A percentile compares a stretch with the other conserved stretches of the same genome.
Evolutionary conservation across 2,888 invertebrate genomes (phyloP).

Genomic region (Drosophila paranaensis): DNA sequence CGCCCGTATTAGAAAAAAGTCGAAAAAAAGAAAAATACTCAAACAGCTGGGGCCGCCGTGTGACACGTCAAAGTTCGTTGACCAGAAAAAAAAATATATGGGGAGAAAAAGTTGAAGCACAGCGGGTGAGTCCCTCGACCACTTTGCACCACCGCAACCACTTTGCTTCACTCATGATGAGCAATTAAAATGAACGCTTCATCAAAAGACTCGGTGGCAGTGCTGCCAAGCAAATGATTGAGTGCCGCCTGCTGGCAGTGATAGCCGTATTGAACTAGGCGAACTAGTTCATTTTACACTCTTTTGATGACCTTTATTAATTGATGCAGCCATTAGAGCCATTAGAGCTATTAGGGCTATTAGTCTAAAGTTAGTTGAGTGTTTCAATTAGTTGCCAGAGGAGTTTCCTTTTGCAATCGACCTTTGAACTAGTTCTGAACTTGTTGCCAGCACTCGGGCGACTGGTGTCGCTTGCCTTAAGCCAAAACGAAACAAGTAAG

Average conservation of each 20-base stretch:
- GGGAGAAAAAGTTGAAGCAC: constrained; percentile 12
- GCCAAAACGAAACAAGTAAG: neutral
- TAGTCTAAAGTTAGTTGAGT: neutral
- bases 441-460: neutral
- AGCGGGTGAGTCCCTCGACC: constrained; percentile 18
- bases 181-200: constrained; percentile 60
- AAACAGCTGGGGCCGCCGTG: neutral
- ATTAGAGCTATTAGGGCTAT: constrained; percentile 3
- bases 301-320: neutral
- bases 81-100: constrained; percentile 19
- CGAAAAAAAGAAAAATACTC: constrained; percentile 10
- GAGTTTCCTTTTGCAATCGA: neutral
- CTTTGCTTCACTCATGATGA: constrained; percentile 41
- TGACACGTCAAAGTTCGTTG: constrained; percentile 49
- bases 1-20: constrained; percentile 19
- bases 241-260: constrained; percentile 11
- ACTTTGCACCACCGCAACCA: constrained; percentile 11
- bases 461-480: neutral
- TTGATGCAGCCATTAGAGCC: neutral
- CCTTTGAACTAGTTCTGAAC: constrained; percentile 3
- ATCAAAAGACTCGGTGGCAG: constrained; percentile 33
- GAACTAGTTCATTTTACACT: constrained; percentile 7
- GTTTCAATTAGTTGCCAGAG: neutral
- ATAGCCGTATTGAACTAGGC: neutral
- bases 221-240: constrained; percentile 24